Conservation (phyloP, 2,888 invertebrate genomes). For the Drosophila rellima region DNA sequence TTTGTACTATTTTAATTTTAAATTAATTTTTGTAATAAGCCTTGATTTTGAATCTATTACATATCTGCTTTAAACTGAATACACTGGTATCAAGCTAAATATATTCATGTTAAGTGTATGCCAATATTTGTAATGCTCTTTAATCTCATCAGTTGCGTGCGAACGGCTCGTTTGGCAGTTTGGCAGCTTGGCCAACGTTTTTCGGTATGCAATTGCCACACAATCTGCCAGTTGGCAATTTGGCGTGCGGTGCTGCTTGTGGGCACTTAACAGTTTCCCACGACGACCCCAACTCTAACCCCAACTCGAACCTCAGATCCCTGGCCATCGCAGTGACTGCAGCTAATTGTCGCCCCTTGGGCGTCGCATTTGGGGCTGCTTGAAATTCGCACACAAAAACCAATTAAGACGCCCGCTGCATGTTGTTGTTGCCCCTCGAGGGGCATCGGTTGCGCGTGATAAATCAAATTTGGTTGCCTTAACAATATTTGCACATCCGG, state of each 20-base stretch:
- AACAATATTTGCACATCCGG: constrained; percentile 79
- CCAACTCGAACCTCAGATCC: constrained; percentile 13
- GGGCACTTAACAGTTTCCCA: constrained; percentile 61
- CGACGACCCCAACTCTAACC: neutral
- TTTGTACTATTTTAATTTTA: too few species aligned
- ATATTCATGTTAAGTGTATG: neutral
- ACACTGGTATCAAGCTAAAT: neutral
- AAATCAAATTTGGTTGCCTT: constrained; percentile 83
- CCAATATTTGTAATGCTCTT: neutral
- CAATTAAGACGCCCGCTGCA: constrained; percentile 72
- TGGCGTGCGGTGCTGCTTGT: constrained; percentile 39
- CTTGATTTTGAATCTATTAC: neutral
- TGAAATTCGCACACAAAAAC: constrained; percentile 61
- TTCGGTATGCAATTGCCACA: constrained; percentile 36
- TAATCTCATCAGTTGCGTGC: constrained; percentile 16
- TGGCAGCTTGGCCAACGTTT: constrained; percentile 31
- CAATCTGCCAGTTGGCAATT: constrained; percentile 41
- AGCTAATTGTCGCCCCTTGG: constrained; percentile 72
- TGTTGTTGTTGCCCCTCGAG: constrained; percentile 30
- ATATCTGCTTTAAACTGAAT: neutral
- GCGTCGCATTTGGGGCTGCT: constrained; percentile 44
- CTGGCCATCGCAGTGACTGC: constrained; percentile 52
- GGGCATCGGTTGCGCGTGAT: constrained; percentile 60
- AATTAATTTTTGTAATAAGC: too few species aligned
- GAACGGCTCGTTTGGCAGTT: constrained; percentile 9